Percentiles rank a stretch among this genome's conserved stretches.
phyloP scores from a whole-genome alignment of 2,113 vertebrate species.

The Triplophysa tibetana region DNA sequence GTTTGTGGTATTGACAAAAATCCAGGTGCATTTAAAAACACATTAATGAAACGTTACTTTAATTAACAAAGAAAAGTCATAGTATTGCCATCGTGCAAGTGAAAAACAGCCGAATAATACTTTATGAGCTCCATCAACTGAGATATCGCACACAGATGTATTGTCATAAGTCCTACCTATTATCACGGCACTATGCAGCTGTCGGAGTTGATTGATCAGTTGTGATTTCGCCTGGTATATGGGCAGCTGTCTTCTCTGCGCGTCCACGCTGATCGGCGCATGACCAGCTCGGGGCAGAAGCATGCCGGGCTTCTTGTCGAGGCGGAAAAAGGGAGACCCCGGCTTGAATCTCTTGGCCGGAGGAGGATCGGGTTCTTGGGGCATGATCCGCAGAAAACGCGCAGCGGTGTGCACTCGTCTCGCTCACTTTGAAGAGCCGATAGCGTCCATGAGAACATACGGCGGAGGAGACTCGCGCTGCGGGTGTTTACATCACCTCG shows the following conservation, averaged over 20 bases:
- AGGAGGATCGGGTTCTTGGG: constrained; percentile 74
- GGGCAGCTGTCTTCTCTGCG: constrained; percentile 85
- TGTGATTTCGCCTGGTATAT: constrained; percentile 83
- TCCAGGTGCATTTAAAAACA: no score
- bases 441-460: neutral
- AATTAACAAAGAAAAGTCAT: neutral
- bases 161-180: constrained; percentile 77
- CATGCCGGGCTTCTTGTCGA: constrained; percentile 75
- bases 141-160: neutral
- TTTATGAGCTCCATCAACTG: no score
- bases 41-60: no score
- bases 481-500: constrained; percentile 63
- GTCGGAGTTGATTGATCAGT: constrained; percentile 82
- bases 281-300: constrained; percentile 76
- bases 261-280: constrained; percentile 66
- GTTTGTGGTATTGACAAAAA: no score
- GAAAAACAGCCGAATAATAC: no score
- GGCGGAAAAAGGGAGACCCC: constrained; percentile 75
- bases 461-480: constrained; percentile 37
- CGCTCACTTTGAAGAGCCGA: neutral
- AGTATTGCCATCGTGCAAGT: neutral
- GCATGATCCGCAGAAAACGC: constrained; percentile 74
- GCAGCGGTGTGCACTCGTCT: constrained; percentile 15
- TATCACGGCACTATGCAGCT: constrained; percentile 81
- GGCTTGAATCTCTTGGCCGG: constrained; percentile 85